These are phyloP conservation scores for Mustela erminea DNA, from an alignment of 2,797 vertebrate genomes.

Conservation along the genomic window DNA sequence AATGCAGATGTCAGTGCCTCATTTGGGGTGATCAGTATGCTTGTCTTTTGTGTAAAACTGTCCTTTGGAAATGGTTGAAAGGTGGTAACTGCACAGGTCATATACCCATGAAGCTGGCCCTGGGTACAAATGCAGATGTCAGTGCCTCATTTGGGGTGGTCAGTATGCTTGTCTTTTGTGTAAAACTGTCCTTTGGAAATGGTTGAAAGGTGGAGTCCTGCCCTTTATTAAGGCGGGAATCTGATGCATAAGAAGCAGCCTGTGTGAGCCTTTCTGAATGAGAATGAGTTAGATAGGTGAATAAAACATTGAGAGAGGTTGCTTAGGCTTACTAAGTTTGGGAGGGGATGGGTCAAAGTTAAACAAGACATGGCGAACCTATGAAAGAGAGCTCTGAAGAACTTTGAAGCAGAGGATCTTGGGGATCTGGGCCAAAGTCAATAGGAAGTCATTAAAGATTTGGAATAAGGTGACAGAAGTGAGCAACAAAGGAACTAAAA, in stretches of 20 bases:
- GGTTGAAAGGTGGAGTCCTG: not conserved
- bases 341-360: not conserved
- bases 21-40: not conserved
- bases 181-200: slow-evolving; percentile 1
- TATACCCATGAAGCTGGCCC: not conserved
- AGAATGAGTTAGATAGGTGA: not conserved
- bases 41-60: slow-evolving; percentile 36
- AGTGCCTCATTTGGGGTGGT: not conserved
- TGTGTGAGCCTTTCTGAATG: not conserved
- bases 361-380: not conserved
- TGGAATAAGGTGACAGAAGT: not conserved
- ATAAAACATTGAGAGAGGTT: not conserved
- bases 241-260: not conserved
- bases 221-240: not conserved
- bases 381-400: not conserved
- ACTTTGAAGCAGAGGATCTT: not conserved
- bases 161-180: slow-evolving; percentile 6
- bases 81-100: not conserved
- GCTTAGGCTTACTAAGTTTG: not conserved
- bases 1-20: not conserved
- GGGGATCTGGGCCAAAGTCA: not conserved
- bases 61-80: not conserved
- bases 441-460: not conserved
- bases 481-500: not conserved
- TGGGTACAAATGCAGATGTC: not conserved